A percentile compares a stretch with the other conserved stretches of the same genome.
phyloP scores from a whole-genome alignment of 1,140 invertebrate species.

The Zeugodacus cucurbitae region DNA sequence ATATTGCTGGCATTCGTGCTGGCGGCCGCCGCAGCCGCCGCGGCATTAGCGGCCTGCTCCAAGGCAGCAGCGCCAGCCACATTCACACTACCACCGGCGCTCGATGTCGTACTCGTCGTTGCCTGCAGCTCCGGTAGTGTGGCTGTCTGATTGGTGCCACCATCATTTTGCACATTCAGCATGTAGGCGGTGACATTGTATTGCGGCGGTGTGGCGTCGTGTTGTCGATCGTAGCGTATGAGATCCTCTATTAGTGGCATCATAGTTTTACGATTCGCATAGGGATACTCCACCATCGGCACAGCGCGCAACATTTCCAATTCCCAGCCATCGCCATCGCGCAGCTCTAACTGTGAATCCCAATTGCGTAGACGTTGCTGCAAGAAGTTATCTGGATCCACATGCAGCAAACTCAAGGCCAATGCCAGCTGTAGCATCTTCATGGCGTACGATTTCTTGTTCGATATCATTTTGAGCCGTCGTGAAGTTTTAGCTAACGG shows the following conservation, averaged over 20 bases:
- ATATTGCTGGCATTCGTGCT: constrained; percentile 43
- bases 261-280: constrained; percentile 77
- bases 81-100: background rate
- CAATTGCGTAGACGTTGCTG: constrained; percentile 59
- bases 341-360: constrained; percentile 68
- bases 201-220: constrained; percentile 53
- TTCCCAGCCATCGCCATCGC: constrained; percentile 71
- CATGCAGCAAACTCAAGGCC: constrained; percentile 77
- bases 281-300: constrained; percentile 70
- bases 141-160: constrained; percentile 53
- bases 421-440: constrained; percentile 81
- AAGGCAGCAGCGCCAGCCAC: constrained; percentile 36
- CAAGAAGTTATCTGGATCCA: constrained; percentile 75
- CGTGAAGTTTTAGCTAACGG: constrained; percentile 14
- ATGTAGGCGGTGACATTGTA: constrained; percentile 71
- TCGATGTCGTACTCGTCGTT: background rate
- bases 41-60: constrained; percentile 51
- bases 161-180: constrained; percentile 67
- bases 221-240: constrained; percentile 67
- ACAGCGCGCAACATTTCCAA: constrained; percentile 70
- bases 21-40: constrained; percentile 45
- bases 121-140: constrained; percentile 59
- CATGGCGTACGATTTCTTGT: constrained; percentile 79
- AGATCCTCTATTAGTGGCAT: constrained; percentile 74
- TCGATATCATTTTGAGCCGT: constrained; percentile 70